Conservation (phyloP, 1,140 invertebrate genomes). For the Plutomurus gul region DNA sequence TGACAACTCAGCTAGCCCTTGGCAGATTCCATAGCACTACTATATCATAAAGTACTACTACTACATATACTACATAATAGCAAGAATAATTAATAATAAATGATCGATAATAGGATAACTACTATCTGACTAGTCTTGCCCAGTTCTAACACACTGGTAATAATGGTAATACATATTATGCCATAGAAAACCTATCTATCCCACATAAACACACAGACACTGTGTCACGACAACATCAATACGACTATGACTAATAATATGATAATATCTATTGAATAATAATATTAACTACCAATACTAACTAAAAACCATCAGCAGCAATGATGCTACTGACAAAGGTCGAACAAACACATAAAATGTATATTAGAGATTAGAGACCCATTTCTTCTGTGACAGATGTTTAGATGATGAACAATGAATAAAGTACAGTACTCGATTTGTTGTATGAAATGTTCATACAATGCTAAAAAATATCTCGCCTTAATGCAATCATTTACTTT, state of each 20-base stretch:
- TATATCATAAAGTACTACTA: background rate
- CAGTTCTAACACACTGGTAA: background rate
- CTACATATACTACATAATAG: no score
- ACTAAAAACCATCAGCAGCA: constrained; percentile 7
- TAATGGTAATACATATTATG: background rate
- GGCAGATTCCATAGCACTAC: background rate
- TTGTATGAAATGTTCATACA: background rate
- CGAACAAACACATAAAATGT: constrained; percentile 5
- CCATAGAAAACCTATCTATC: background rate
- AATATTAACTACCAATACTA: background rate
- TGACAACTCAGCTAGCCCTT: background rate
- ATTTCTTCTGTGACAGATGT: constrained; percentile 10
- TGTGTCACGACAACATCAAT: background rate
- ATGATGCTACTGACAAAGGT: background rate
- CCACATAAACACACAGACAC: background rate
- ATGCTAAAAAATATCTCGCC: background rate
- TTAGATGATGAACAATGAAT: constrained; percentile 7
- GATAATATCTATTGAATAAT: background rate
- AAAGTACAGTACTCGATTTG: background rate
- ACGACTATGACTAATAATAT: background rate
- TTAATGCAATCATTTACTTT: background rate
- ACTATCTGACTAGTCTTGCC: background rate
- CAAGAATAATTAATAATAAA: background rate
- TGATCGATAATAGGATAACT: background rate
- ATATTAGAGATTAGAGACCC: constrained; percentile 10